These are phyloP conservation scores for Capreolus pygargus DNA, from an alignment of 2,113 vertebrate genomes.

Conservation along the genomic window DNA sequence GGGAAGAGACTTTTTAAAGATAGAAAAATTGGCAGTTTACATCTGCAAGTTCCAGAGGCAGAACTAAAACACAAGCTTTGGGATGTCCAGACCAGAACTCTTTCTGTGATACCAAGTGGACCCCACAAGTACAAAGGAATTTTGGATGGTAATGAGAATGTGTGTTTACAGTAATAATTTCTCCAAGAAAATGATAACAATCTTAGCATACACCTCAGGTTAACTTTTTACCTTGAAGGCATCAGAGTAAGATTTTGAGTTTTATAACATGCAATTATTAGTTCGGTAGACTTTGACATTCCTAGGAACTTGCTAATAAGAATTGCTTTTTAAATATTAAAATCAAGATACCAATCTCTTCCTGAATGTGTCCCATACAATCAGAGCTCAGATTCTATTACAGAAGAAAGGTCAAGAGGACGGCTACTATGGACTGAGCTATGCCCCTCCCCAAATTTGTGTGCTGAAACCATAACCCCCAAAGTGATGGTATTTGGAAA, in stretches of 20 bases:
- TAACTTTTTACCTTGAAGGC: slow-evolving; percentile 17
- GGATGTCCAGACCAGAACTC: neutral
- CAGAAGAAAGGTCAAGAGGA: neutral
- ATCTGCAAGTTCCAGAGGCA: neutral
- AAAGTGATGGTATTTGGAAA: neutral
- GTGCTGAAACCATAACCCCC: neutral
- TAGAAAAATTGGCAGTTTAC: neutral
- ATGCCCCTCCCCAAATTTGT: neutral
- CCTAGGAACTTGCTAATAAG: slow-evolving; percentile 32
- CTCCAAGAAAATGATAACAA: neutral
- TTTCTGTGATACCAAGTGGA: neutral
- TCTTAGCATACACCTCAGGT: neutral
- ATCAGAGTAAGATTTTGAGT: neutral
- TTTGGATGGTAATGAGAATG: neutral
- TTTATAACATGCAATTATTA: neutral
- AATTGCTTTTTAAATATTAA: slow-evolving; percentile 30
- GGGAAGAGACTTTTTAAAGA: neutral
- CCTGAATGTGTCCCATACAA: neutral
- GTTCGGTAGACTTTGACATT: slow-evolving; percentile 27
- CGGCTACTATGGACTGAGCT: neutral
- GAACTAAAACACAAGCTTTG: neutral
- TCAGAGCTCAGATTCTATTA: neutral
- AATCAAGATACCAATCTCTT: slow-evolving; percentile 28
- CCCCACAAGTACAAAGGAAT: neutral
- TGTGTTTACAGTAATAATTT: neutral